phyloP scores from a whole-genome alignment of 2,888 invertebrate species.

The Meandrusa payeni region DNA sequence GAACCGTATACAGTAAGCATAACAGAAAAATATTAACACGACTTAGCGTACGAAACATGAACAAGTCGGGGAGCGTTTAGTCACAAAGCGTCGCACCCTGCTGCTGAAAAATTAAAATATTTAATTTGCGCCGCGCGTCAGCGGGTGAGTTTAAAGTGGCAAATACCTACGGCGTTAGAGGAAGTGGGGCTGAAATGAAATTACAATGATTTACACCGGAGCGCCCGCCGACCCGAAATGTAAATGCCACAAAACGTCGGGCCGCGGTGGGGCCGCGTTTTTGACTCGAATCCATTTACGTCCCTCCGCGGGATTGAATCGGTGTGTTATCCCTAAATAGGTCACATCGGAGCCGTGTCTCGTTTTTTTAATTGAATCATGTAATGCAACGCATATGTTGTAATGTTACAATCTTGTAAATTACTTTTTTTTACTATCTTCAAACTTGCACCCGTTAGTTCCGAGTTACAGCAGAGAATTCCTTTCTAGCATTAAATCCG shows the following conservation, averaged over 20 bases:
- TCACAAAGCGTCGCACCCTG: slow-evolving; percentile 11
- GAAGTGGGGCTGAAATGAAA: slow-evolving; percentile 38
- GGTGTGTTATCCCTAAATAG: slow-evolving; percentile 33
- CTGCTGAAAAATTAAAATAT: slow-evolving; percentile 23
- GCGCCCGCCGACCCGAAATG: slow-evolving; percentile 36
- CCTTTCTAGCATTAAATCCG: too few species aligned
- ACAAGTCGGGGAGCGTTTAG: neutral
- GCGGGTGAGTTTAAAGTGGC: slow-evolving; percentile 27
- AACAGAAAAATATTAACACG: slow-evolving; percentile 1
- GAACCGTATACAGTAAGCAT: too few species aligned
- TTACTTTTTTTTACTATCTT: too few species aligned
- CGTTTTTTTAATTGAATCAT: neutral
- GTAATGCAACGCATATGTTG: too few species aligned
- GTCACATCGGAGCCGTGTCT: slow-evolving; percentile 27
- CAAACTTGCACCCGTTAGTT: too few species aligned
- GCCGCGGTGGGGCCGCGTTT: slow-evolving; percentile 33
- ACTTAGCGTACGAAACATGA: neutral
- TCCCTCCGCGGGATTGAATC: slow-evolving; percentile 31
- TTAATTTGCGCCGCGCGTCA: slow-evolving; percentile 25
- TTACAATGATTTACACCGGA: slow-evolving; percentile 46
- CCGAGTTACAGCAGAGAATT: too few species aligned
- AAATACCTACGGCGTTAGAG: slow-evolving; percentile 28
- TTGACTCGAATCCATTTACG: slow-evolving; percentile 45
- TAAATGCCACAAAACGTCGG: slow-evolving; percentile 34
- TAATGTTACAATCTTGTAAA: too few species aligned